Base-by-base conservation (phyloP, 2,888 invertebrate species). In the Pristionchus fissidentatus region DNA sequence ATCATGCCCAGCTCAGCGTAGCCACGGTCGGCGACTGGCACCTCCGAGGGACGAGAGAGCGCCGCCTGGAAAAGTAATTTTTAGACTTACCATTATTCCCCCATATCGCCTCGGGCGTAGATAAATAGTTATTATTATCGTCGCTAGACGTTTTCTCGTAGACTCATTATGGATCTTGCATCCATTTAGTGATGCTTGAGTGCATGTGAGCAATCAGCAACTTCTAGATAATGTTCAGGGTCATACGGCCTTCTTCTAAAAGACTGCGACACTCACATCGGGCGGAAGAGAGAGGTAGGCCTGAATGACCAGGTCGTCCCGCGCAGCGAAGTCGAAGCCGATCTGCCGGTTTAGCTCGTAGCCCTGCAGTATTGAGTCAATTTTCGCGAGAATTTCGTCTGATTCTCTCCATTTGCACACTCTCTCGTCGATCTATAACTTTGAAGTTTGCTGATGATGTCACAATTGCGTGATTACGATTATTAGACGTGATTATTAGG, bases 201-300 rank as follows among this genome's bases (percentile, higher is more conserved):
- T 15, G 19, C 10, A 15, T 49, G 35, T 10, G 7, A 35, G 26
- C 19, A 43, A 32, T 77, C 10, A 43, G 26, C n/a, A 32, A 10
- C 38, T n/a, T n/a, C n/a, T 29, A 49, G 29, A 7, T 15, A 49
- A 29, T 43, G 49, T 73, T 75, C n/a, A n/a, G n/a, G n/a, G 38
- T 26, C 10, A 26, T 75, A 84, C 2, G 2, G 41, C 52, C 52
- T 77, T n/a, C n/a, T n/a, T n/a, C n/a, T n/a, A n/a, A n/a, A n/a
- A n/a, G n/a, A n/a, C 49, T 55, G 52, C n/a, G 38, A 22, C n/a
- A 32, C 52, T 66, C 8, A 87, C 87, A 38, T 88, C 86, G 46
- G 91, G 89, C 13, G 91, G 91, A n/a, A 91, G 87, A 26, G 90
- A 90, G 66, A 91, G 84, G 62, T 91, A 91, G 0, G 91, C 91